Conservation (phyloP, 2,113 vertebrate genomes). For the Plectropomus leopardus region DNA sequence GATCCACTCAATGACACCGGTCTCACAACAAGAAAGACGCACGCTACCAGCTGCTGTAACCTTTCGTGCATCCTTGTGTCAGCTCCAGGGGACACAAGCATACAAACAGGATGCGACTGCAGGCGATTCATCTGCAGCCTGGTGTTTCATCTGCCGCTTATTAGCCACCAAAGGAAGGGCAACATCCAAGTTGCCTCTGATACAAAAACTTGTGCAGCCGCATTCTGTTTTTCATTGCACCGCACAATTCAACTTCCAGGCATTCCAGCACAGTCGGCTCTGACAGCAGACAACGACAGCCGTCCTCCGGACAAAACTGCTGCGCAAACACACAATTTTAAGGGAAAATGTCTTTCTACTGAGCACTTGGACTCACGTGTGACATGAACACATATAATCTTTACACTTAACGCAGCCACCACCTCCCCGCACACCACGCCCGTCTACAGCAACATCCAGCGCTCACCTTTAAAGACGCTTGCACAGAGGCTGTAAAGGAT, state of each 20-base stretch:
- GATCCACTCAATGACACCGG: slow-evolving; percentile 33
- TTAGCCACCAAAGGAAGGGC: not conserved
- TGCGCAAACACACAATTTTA: slow-evolving; percentile 37
- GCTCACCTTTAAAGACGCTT: slow-evolving; percentile 85
- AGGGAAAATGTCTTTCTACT: not conserved
- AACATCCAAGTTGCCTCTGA: slow-evolving; percentile 59
- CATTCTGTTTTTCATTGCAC: slow-evolving; percentile 59
- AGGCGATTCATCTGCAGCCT: slow-evolving; percentile 26
- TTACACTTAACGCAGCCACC: slow-evolving; percentile 47
- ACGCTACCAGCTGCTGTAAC: slow-evolving; percentile 42
- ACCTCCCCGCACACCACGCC: slow-evolving; percentile 77
- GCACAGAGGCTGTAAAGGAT: slow-evolving; percentile 85
- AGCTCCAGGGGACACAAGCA: slow-evolving; percentile 18
- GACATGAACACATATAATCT: slow-evolving; percentile 42
- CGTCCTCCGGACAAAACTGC: slow-evolving; percentile 39
- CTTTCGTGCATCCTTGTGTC: slow-evolving; percentile 38
- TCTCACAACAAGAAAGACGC: slow-evolving; percentile 39
- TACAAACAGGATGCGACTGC: slow-evolving; percentile 7
- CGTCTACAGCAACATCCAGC: slow-evolving; percentile 65
- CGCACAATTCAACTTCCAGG: slow-evolving; percentile 71
- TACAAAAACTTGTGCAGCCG: slow-evolving; percentile 73
- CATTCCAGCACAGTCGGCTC: slow-evolving; percentile 71
- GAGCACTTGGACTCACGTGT: slow-evolving; percentile 45
- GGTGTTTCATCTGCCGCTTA: slow-evolving; percentile 2
- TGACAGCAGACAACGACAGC: slow-evolving; percentile 27